Conservation (phyloP, 2,113 vertebrate genomes). For the Brachypteracias leptosomus region DNA sequence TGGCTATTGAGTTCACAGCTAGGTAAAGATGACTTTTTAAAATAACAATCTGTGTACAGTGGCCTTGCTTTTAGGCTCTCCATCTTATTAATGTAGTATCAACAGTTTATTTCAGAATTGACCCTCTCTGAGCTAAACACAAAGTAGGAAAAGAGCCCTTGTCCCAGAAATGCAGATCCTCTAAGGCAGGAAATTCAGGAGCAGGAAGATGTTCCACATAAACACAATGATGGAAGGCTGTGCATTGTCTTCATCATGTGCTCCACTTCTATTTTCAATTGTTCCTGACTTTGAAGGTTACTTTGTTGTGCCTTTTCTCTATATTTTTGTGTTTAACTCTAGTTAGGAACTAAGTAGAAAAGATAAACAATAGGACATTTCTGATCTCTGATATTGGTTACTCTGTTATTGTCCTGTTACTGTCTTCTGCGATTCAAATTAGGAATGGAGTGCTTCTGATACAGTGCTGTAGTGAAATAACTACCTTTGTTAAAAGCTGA, state of each 20-base stretch:
- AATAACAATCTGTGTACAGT: background rate
- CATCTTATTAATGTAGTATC: background rate
- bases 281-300: background rate
- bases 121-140: background rate
- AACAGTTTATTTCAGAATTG: background rate
- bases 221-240: background rate
- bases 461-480: background rate
- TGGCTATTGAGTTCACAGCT: background rate
- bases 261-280: background rate
- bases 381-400: too few species aligned
- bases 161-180: background rate
- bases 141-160: background rate
- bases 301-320: background rate
- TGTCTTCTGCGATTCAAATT: background rate
- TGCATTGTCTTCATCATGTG: background rate
- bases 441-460: background rate
- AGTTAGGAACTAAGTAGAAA: background rate
- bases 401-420: background rate
- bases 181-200: background rate
- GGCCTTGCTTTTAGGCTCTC: background rate
- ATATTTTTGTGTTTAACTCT: background rate
- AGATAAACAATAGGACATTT: too few species aligned
- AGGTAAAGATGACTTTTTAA: background rate
- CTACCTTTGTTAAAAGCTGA: background rate
- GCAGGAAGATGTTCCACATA: background rate